Base-by-base conservation (phyloP, 2,113 vertebrate species). In the Castor canadensis region DNA sequence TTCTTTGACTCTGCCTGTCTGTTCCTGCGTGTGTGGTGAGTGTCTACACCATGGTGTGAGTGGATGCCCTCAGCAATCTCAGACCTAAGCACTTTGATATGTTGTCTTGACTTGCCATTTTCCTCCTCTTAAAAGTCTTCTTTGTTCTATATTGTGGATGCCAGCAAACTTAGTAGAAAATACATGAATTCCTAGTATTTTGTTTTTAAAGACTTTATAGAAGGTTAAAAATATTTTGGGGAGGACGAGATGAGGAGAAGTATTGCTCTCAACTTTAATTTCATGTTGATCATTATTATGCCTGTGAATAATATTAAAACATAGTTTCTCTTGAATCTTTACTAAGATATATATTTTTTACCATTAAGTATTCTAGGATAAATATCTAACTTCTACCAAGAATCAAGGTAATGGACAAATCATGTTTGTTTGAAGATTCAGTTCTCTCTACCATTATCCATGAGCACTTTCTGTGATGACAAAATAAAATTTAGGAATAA, bases 221-320 rank as follows among this genome's bases (percentile, higher is more conserved):
- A 93, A 97, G 87, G 69, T 93, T 97, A 87, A 77, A 95, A 96
- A 96, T 97, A 97, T 96, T 97, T 35, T 64, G 2, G 7, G 35
- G 22, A 1, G 43, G 38, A 2, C 3, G 9, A 28, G 93, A 97
- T 82, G 95, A 98, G 76, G 72, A 22, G 52, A 85, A 96, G 81
- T 97, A 98, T 98, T 97, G 95, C 98, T 98, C 98, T 92, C 89
- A 97, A 92, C 97, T 98, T 98, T 97, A 98, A 98, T 98, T 98
- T 97, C 90, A 93, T 89, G 30, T 97, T 97, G 97, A 98, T 86
- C 45, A 93, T 93, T 97, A 97, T 97, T 98, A 98, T 98, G 98
- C 96, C 95, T 98, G 91, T 85, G 93, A 89, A 83, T 98, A 98
- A 98, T 98, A 98, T 98, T 97, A 97, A 98, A 98, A 97, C 95